Base-by-base conservation (phyloP, 2,797 vertebrate species). In the Calcarius lapponicus region DNA sequence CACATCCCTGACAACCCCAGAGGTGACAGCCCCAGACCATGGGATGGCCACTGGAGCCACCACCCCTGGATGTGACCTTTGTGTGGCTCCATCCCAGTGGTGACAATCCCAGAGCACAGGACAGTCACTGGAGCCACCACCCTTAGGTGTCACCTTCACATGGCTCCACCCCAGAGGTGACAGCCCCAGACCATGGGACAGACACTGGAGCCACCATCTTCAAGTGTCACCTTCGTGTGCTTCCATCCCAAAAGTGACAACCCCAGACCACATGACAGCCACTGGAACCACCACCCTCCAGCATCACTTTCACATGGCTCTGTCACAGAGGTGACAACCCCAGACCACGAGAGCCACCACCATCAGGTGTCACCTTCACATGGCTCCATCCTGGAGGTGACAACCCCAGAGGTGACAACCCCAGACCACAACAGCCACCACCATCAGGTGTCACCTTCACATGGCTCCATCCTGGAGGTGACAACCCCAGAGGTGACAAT, bases 161-260 rank as follows among this genome's bases (percentile, higher is more conserved):
- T 2, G 17, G 22, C 17, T 26, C 36, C 31, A 51, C 1, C 7
- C 42, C 16, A 7, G 22, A 34, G 28, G 60, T 62, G 60, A 62
- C 62, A 45, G 18, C 21, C 31, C 31, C 19, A 53, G 51, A 31
- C 50, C 50, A 53, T 8, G 11, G 28, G 40, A 51, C 50, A 31
- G 19, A 9, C 60, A 31, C 48, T 50, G 48, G 48, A 50, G 26
- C 10, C 48, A 50, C 61, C 21, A 24, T 5, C 21, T 11, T 64
- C 3, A 2, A 16, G 3, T 5, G 21, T 32, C 40, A 99, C 99
- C 99, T 98, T 99, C 98, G 11, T 98, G 97, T 1, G 99, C 98
- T 2, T 26, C 38, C 38, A 43, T 16, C 6, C 24, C 13, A 10
- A 3, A 16, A 7, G 56, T 18, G 62, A 45, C 31, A 65, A 20